Evolutionary conservation across 2,888 invertebrate genomes (phyloP), one percentile per base, ranked within the genome.

Genomic region (Cephus spinipes): DNA sequence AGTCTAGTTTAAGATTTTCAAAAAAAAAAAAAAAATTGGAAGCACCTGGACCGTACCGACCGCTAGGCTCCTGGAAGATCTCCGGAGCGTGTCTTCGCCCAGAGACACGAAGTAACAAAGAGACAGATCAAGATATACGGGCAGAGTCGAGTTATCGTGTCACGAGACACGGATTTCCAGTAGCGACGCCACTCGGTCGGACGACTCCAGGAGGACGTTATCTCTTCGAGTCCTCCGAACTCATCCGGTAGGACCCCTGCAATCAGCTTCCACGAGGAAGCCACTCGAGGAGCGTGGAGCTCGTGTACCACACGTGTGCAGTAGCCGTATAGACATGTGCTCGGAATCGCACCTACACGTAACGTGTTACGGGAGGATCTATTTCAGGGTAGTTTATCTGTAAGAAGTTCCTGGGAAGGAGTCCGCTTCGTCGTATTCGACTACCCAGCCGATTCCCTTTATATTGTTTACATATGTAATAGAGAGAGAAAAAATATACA

Each of bases 341-440:
- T 15, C 23, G 55, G 23, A 55, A 55, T 55, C 55, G 55, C 55
- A 55, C 55, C 55, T 55, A 55, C 55, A 55, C 55, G 55, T 55
- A 23, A 55, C 55, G 23, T 9, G 55, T 55, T 74, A 35, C 74
- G 35, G 74, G 74, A 74, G 79, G 85, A 86, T 86, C 84, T 83
- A 83, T 84, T 87, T 86, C 86, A 86, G 80, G 82, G 83, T 82
- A 84, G 83, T 83, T 85, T 86, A 86, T 87, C 85, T 84, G 74
- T 79, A 78, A 82, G 81, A 78, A 82, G 82, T 86, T 87, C 86
- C 83, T 81, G 83, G 84, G 85, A 87, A 87, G 84, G 9, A 82
- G 83, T 82, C 83, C 84, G 83, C 82, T 81, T 85, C 85, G 81
- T 78, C 55, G 55, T 23, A 55, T 55, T 55, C 23, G 23, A 55